Base-by-base conservation (phyloP, 2,113 vertebrate species). In the Pongo pygmaeus region DNA sequence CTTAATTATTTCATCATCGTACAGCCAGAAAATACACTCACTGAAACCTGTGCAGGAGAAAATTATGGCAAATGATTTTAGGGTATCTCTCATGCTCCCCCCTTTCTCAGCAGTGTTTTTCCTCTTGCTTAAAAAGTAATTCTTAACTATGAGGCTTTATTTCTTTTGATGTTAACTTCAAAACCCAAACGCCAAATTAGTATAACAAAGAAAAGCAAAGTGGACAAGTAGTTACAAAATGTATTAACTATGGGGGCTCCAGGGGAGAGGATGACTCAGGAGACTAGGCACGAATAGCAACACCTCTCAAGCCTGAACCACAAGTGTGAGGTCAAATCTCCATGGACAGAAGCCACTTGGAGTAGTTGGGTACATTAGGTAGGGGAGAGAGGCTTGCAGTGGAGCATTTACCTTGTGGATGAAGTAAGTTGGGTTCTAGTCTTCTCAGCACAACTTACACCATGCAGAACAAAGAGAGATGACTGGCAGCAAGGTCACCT, bases 1-100 rank as follows among this genome's bases (percentile, higher is more conserved):
- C 81, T 81, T 89, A 80, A 87, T 92, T 80, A 46, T 91, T 35
- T 92, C 48, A 88, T 95, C 50, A 92, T 96, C 94, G 9, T 43
- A 61, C 8, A 72, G 57, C 16, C 40, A 96, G 64, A 92, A 92
- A 96, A 92, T 48, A 84, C 14, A 83, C 43, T 72, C 80, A 81
- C 38, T 46, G n/a, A 96, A 94, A 20, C 8, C 14, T 16, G 61
- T 17, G 9, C 11, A 5, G 61, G 30, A 84, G 38, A 84, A 92
- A 95, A 75, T 69, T 50, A 84, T 17, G 86, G 55, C 32, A 78
- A 86, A 77, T 40, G 8, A 75, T 77, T 93, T 95, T 50, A 94
- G 55, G 16, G 16, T 90, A 43, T 67, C 55, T 69, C 52, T 74
- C 46, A 25, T 38, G 16, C 13, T 72, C 22, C 13, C 70, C 18